These are phyloP conservation scores for Schizothorax lantsangensis DNA, from an alignment of 2,797 vertebrate genomes.

Conservation along the genomic window DNA sequence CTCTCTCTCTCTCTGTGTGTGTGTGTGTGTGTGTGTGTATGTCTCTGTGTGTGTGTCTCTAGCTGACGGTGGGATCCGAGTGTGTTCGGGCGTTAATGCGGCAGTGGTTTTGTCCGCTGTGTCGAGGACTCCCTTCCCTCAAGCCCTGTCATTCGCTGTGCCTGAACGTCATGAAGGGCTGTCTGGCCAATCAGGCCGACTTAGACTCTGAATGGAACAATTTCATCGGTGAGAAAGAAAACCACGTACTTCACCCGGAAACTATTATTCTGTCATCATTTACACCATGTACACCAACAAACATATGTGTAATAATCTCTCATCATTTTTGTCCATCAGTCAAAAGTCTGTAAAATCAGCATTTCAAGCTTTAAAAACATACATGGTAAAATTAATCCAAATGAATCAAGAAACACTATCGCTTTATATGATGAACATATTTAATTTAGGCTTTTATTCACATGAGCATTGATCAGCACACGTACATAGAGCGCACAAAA, in stretches of 20 bases:
- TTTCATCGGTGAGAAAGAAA: constrained; percentile 83
- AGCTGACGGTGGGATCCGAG: constrained; percentile 78
- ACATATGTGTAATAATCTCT: neutral
- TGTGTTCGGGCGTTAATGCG: constrained; percentile 86
- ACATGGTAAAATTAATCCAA: neutral
- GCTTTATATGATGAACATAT: neutral
- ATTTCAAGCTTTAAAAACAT: neutral
- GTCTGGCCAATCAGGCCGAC: constrained; percentile 85
- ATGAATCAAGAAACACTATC: neutral
- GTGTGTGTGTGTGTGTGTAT: too few relatives aligned
- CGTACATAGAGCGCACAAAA: too few relatives aligned
- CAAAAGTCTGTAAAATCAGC: neutral
- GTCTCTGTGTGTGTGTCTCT: constrained; percentile 9
- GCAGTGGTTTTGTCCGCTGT: constrained; percentile 89
- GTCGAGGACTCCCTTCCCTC: constrained; percentile 82
- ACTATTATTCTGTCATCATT: neutral
- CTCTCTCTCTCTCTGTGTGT: too few relatives aligned
- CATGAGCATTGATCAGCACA: neutral
- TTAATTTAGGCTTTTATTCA: neutral
- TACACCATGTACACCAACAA: neutral
- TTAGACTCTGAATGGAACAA: constrained; percentile 88
- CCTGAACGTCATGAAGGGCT: constrained; percentile 91
- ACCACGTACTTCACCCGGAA: neutral
- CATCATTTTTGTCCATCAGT: neutral
- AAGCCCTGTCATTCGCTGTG: constrained; percentile 86